Evolutionary conservation across 2,113 vertebrate species (phyloP).

Genomic region (Aegotheles bennettii): DNA sequence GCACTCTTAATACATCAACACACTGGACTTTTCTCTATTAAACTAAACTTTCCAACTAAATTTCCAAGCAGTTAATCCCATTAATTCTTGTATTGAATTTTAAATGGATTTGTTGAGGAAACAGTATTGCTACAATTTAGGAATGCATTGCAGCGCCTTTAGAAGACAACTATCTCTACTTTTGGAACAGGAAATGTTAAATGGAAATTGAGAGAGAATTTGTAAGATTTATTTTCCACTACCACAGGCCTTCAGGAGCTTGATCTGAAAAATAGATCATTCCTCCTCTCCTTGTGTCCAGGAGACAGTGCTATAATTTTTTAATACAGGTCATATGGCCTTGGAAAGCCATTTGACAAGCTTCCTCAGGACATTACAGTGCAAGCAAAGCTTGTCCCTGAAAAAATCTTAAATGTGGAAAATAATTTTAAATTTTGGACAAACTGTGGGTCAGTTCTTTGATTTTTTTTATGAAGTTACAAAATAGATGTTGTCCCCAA

Average conservation of each 20-base stretch:
- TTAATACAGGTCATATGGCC: not conserved
- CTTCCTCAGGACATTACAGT: not conserved
- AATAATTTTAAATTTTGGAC: constrained; percentile 26
- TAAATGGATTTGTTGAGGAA: constrained; percentile 41
- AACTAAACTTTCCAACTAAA: not conserved
- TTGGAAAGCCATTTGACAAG: constrained; percentile 22
- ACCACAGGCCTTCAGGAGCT: not conserved
- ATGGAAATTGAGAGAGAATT: constrained; percentile 25
- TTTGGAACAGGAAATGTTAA: constrained; percentile 26
- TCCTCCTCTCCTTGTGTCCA: not conserved
- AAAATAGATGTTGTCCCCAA: constrained; percentile 42
- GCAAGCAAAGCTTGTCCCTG: not conserved
- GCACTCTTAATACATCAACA: not conserved
- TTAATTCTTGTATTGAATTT: constrained; percentile 18
- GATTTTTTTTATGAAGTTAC: not conserved
- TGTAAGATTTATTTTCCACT: constrained; percentile 18
- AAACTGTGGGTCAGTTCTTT: not conserved
- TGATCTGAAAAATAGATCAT: constrained; percentile 62
- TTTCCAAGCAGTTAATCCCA: constrained; percentile 21
- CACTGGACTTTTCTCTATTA: not conserved
- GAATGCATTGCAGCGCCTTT: not conserved
- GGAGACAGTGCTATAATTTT: not conserved
- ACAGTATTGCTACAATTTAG: constrained; percentile 3
- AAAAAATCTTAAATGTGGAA: constrained; percentile 4
- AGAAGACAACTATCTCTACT: not conserved